A percentile compares a stretch with the other conserved stretches of the same genome.
Conservation (phyloP, 1,140 invertebrate species). For the Aphidius ervi region DNA sequence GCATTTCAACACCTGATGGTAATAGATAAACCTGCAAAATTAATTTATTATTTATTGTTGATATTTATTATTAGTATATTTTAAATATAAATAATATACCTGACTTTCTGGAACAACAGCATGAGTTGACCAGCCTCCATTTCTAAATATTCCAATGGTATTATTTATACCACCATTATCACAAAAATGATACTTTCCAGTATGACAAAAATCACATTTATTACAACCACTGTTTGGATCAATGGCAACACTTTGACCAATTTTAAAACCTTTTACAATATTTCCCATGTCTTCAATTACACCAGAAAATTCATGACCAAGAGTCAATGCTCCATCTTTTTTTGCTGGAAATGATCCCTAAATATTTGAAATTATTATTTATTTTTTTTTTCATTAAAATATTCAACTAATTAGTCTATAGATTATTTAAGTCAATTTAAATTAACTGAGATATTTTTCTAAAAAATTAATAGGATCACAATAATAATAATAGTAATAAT, state of each 20-base stretch:
- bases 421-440: slow-evolving; percentile 3
- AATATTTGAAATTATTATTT: slow-evolving; percentile 19
- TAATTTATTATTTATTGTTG: background rate
- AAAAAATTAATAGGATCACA: background rate
- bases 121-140: slow-evolving; percentile 68
- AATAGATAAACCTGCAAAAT: slow-evolving; percentile 36
- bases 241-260: slow-evolving; percentile 63
- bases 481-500: no score
- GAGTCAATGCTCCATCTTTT: slow-evolving; percentile 52
- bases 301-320: slow-evolving; percentile 72
- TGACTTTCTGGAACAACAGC: slow-evolving; percentile 57
- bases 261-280: slow-evolving; percentile 56
- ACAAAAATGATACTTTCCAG: slow-evolving; percentile 62
- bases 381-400: background rate
- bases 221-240: slow-evolving; percentile 66
- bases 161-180: slow-evolving; percentile 56
- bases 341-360: slow-evolving; percentile 64
- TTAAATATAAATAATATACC: slow-evolving; percentile 40
- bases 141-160: slow-evolving; percentile 61
- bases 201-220: slow-evolving; percentile 59
- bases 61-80: background rate
- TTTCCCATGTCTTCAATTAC: slow-evolving; percentile 57
- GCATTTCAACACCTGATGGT: slow-evolving; percentile 38
- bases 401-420: background rate
- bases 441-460: slow-evolving; percentile 3